These are phyloP conservation scores for Tinea semifulvella DNA, from an alignment of 2,888 invertebrate species.

Conservation along the genomic window DNA sequence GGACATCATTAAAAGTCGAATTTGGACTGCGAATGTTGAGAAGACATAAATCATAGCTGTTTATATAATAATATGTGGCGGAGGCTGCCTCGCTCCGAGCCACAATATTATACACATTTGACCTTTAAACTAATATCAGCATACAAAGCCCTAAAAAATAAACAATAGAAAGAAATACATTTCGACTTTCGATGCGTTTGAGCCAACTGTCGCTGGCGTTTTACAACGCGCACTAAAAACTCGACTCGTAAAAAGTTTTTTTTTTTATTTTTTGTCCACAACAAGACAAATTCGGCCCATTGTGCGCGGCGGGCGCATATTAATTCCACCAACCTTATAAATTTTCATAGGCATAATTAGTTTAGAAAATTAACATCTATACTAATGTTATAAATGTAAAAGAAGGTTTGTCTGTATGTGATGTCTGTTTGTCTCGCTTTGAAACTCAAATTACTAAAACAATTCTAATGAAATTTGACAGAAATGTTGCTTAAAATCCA, in stretches of 20 bases:
- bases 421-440: no score
- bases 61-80: slow-evolving; percentile 1
- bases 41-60: slow-evolving; percentile 7
- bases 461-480: no score
- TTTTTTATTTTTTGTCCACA: slow-evolving; percentile 35
- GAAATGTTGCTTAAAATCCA: no score
- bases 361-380: slow-evolving; percentile 65
- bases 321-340: slow-evolving; percentile 56
- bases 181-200: slow-evolving; percentile 33
- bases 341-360: slow-evolving; percentile 65
- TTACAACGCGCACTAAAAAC: slow-evolving; percentile 22
- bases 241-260: slow-evolving; percentile 38
- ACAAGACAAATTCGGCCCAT: slow-evolving; percentile 47
- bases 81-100: not conserved
- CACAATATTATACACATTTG: slow-evolving; percentile 22
- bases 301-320: slow-evolving; percentile 42
- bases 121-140: slow-evolving; percentile 48
- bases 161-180: slow-evolving; percentile 52
- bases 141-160: slow-evolving; percentile 40
- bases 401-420: no score
- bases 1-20: no score
- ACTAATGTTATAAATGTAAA: no score
- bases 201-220: slow-evolving; percentile 47
- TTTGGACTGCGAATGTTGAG: no score
- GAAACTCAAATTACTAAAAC: no score